Evolutionary conservation across 1,140 invertebrate species (phyloP).

Genomic region (Scaptomyza pallida): DNA sequence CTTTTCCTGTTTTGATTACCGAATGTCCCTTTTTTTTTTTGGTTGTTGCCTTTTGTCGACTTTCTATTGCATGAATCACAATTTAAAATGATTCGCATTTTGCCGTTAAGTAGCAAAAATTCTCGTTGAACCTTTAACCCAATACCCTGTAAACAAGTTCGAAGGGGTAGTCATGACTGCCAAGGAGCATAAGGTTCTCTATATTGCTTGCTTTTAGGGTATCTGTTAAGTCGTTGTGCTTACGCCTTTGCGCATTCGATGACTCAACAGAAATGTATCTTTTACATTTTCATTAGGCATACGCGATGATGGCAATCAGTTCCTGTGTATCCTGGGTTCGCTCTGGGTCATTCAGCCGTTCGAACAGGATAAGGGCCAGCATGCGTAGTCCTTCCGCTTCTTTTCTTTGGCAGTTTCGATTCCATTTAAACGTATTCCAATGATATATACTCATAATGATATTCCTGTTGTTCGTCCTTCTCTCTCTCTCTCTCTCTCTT

Average conservation of each 20-base stretch:
- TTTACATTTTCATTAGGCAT: conserved; percentile 42
- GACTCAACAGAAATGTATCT: conserved; percentile 43
- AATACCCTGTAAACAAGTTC: too few species aligned
- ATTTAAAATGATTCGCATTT: conserved; percentile 81
- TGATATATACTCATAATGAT: conserved; percentile 48
- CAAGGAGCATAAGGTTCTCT: too few species aligned
- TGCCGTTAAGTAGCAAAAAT: conserved; percentile 68
- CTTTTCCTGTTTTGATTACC: conserved; percentile 63
- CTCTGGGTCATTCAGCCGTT: conserved; percentile 44
- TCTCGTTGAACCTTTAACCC: conserved; percentile 50
- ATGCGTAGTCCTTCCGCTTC: conserved; percentile 35
- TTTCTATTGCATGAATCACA: conserved; percentile 49
- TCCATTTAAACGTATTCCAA: conserved; percentile 38
- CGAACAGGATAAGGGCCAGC: conserved; percentile 54
- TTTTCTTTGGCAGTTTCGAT: conserved; percentile 11
- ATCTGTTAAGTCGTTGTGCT: not conserved
- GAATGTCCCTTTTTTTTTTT: conserved; percentile 38
- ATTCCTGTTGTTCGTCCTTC: conserved; percentile 15
- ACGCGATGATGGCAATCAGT: conserved; percentile 51
- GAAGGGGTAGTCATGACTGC: too few species aligned
- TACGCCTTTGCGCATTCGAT: conserved; percentile 37
- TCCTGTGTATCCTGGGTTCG: conserved; percentile 9
- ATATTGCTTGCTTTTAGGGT: too few species aligned
- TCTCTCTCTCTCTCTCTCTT: not conserved
- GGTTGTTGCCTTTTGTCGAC: conserved; percentile 1